These are phyloP conservation scores for Pegoplata infirma DNA, from an alignment of 2,888 invertebrate genomes.

Conservation along the genomic window DNA sequence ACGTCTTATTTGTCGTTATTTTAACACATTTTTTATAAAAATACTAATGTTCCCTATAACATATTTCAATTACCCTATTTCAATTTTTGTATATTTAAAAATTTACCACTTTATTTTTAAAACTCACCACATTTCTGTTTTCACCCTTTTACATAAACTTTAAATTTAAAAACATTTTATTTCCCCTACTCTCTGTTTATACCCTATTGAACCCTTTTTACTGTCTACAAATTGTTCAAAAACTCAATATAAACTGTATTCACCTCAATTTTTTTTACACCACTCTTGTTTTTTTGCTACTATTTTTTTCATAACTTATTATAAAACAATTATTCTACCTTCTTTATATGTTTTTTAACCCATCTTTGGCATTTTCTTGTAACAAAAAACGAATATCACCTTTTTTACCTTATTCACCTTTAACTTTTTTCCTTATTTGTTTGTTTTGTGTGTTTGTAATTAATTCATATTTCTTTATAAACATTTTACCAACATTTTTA, in stretches of 20 bases:
- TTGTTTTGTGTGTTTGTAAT: conserved; percentile 8
- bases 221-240: background rate
- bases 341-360: background rate
- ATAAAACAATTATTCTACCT: background rate
- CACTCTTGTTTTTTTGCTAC: background rate
- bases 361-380: background rate
- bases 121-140: conserved; percentile 37
- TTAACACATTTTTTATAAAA: too few relatives aligned
- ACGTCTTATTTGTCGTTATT: too few relatives aligned
- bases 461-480: conserved; percentile 11
- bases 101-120: too few relatives aligned
- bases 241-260: background rate
- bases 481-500: conserved; percentile 18
- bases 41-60: too few relatives aligned
- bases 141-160: background rate
- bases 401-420: conserved; percentile 38
- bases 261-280: background rate
- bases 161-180: too few relatives aligned
- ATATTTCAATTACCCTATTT: too few relatives aligned
- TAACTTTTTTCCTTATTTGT: conserved; percentile 12
- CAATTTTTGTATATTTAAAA: too few relatives aligned
- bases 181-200: too few relatives aligned
- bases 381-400: conserved; percentile 7
- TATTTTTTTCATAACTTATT: background rate
- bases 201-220: too few relatives aligned